phyloP scores from a whole-genome alignment of 2,888 invertebrate species.

The Empis stercorea region DNA sequence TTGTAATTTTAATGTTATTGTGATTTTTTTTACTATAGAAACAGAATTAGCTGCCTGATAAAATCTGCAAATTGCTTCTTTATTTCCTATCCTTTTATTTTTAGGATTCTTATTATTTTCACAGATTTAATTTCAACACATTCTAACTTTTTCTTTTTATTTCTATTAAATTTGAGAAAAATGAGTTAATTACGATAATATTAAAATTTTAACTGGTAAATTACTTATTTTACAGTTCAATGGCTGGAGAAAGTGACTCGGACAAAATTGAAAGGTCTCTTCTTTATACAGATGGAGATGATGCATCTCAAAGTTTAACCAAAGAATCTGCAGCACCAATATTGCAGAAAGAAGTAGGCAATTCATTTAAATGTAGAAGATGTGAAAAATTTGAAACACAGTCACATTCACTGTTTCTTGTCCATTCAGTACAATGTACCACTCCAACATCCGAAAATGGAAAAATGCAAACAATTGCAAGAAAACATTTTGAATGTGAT shows the following conservation, averaged over 20 bases:
- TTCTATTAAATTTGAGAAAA: too few relatives aligned
- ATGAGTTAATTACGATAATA: too few relatives aligned
- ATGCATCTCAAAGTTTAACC: slow-evolving; percentile 11
- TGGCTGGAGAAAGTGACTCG: slow-evolving; percentile 13
- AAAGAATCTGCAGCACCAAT: not conserved
- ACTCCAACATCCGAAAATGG: slow-evolving; percentile 14
- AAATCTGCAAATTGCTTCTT: too few relatives aligned
- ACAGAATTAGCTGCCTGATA: too few relatives aligned
- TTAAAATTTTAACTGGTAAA: too few relatives aligned
- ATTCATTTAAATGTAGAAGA: slow-evolving; percentile 43
- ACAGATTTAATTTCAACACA: too few relatives aligned
- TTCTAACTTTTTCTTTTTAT: too few relatives aligned
- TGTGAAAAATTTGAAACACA: slow-evolving; percentile 65
- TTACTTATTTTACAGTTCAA: slow-evolving; percentile 15
- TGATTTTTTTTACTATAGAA: too few relatives aligned
- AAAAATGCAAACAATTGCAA: slow-evolving; percentile 21
- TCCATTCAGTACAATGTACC: slow-evolving; percentile 52
- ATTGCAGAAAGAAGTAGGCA: slow-evolving; percentile 1
- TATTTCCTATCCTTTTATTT: too few relatives aligned
- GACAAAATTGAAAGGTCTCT: slow-evolving; percentile 5
- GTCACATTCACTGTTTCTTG: slow-evolving; percentile 52
- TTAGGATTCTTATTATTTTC: too few relatives aligned
- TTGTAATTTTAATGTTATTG: too few relatives aligned
- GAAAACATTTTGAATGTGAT: slow-evolving; percentile 88
- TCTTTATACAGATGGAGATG: slow-evolving; percentile 6